Evolutionary conservation across 1,140 invertebrate species (phyloP).

Genomic region (Calycopis cecrops): DNA sequence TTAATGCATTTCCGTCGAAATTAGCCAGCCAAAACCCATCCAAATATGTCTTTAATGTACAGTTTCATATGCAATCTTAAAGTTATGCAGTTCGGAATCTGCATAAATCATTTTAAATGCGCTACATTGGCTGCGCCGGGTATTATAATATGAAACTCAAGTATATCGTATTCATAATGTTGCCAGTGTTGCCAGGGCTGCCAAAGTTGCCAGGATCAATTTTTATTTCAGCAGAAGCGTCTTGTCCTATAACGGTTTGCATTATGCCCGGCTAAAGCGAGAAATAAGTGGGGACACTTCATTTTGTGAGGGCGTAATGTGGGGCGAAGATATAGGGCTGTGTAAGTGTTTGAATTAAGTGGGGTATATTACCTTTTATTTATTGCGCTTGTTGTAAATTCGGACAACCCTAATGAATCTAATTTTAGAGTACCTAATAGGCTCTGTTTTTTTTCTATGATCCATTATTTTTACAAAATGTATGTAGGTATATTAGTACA

Average conservation of each 20-base stretch:
- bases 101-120: conserved; percentile 59
- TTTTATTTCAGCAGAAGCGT: too few species aligned
- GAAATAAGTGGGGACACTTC: neutral
- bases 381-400: neutral
- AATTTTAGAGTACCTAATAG: neutral
- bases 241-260: conserved; percentile 2
- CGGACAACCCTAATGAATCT: neutral
- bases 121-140: conserved; percentile 48
- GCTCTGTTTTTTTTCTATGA: too few species aligned
- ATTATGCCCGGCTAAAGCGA: neutral
- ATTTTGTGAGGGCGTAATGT: neutral
- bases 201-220: too few species aligned
- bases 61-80: too few species aligned
- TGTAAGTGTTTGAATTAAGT: neutral
- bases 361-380: neutral
- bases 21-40: too few species aligned
- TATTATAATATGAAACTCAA: conserved; percentile 34
- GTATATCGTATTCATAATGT: conserved; percentile 11
- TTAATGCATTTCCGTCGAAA: too few species aligned
- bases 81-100: conserved; percentile 37
- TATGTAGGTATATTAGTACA: too few species aligned
- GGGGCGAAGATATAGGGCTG: neutral
- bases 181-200: too few species aligned
- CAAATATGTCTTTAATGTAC: too few species aligned
- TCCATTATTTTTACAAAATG: too few species aligned